phyloP scores from a whole-genome alignment of 2,113 vertebrate species.

The Taurulus bubalis region DNA sequence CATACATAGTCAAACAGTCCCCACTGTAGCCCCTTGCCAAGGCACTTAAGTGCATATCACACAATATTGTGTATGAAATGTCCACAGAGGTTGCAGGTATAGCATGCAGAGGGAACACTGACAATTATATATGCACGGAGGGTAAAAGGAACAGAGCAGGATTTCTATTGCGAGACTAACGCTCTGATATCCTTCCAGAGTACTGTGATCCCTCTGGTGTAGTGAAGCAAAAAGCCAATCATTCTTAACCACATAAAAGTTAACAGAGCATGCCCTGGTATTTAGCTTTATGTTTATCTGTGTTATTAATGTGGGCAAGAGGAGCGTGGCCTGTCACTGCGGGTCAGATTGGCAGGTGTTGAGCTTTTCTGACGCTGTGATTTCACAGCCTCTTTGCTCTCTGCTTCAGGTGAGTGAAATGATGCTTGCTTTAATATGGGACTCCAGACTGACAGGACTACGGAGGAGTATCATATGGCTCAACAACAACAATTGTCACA shows the following conservation, averaged over 20 bases:
- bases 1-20: conserved; percentile 56
- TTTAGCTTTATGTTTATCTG: conserved; percentile 85
- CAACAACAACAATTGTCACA: conserved; percentile 35
- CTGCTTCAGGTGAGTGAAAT: conserved; percentile 74
- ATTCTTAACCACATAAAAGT: conserved; percentile 83
- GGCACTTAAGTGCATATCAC: conserved; percentile 67
- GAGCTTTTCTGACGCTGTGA: conserved; percentile 71
- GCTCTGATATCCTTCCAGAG: conserved; percentile 67
- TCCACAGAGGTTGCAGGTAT: conserved; percentile 61
- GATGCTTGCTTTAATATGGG: conserved; percentile 65
- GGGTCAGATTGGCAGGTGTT: conserved; percentile 81
- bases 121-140: conserved; percentile 76
- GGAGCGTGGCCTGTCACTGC: conserved; percentile 70
- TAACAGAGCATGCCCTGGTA: conserved; percentile 84
- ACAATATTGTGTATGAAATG: conserved; percentile 69
- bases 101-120: conserved; percentile 57
- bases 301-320: conserved; percentile 79
- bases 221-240: conserved; percentile 83
- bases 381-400: conserved; percentile 74
- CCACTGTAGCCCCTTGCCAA: conserved; percentile 60
- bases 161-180: conserved; percentile 64
- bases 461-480: conserved; percentile 45
- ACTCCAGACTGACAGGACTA: conserved; percentile 41
- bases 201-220: conserved; percentile 80
- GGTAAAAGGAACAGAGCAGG: conserved; percentile 63